Evolutionary conservation across 2,113 vertebrate species (phyloP).

Genomic region (Caretta caretta): DNA sequence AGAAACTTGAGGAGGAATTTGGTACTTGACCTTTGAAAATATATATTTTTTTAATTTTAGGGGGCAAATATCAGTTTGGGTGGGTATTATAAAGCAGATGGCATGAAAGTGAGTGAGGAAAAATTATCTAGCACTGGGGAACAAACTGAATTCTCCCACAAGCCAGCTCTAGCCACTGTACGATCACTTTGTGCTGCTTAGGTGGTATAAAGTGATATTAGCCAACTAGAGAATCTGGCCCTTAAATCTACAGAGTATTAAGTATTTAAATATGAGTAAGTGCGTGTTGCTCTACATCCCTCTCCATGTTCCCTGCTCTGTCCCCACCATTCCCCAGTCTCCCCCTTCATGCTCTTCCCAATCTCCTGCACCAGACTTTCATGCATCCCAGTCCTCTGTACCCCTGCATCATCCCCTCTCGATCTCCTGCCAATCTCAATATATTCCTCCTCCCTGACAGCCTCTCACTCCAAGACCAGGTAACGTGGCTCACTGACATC

Average conservation of each 20-base stretch:
- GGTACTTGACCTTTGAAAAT: neutral
- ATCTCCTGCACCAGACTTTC: neutral
- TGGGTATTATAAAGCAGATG: neutral
- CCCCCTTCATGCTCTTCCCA: neutral
- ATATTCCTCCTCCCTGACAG: neutral
- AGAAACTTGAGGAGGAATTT: neutral
- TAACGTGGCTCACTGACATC: neutral
- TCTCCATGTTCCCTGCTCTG: neutral
- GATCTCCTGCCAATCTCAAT: neutral
- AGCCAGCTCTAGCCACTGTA: neutral
- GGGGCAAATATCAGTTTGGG: neutral
- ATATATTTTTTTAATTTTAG: neutral
- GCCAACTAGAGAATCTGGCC: neutral
- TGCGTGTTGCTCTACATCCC: neutral
- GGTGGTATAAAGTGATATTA: neutral
- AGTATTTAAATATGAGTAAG: neutral
- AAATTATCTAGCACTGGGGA: neutral
- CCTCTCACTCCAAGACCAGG: neutral
- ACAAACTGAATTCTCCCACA: neutral
- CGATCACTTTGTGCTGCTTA: neutral
- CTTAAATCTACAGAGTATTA: neutral
- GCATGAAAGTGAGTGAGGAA: neutral
- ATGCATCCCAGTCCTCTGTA: neutral
- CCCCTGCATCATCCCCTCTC: neutral
- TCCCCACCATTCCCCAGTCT: neutral